Evolutionary conservation across 2,888 invertebrate genomes (phyloP).

Genomic region (Antheraea assamensis): DNA sequence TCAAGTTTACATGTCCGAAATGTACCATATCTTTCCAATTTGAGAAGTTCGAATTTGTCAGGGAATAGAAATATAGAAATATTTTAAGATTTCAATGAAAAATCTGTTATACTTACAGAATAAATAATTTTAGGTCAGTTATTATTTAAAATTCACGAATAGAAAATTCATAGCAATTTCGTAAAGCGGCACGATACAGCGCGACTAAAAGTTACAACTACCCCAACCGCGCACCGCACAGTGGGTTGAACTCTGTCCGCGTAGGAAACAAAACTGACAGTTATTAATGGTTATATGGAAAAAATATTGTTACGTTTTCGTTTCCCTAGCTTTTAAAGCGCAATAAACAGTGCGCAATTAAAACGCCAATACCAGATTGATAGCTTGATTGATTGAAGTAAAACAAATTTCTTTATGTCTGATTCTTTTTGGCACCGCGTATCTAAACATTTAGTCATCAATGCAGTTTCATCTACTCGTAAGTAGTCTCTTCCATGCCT

Average conservation of each 20-base stretch:
- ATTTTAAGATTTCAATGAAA: too few species aligned
- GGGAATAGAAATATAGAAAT: too few species aligned
- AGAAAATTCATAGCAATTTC: conserved; percentile 17
- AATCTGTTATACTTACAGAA: too few species aligned
- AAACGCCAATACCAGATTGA: conserved; percentile 79
- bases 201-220: conserved; percentile 33
- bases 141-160: conserved; percentile 21
- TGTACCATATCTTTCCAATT: too few species aligned
- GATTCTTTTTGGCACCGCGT: conserved; percentile 23
- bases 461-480: conserved; percentile 27
- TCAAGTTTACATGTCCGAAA: too few species aligned
- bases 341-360: conserved; percentile 79
- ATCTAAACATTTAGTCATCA: conserved; percentile 19
- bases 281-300: conserved; percentile 86
- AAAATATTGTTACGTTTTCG: conserved; percentile 84
- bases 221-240: conserved; percentile 62
- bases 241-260: conserved; percentile 61
- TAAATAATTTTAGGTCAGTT: conserved; percentile 13
- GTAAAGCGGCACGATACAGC: conserved; percentile 24
- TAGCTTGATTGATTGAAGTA: conserved; percentile 64
- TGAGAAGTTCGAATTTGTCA: too few species aligned
- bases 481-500: conserved; percentile 16
- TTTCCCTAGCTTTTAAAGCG: conserved; percentile 78
- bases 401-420: conserved; percentile 28
- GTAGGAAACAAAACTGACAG: conserved; percentile 85